A percentile compares a stretch with the other conserved stretches of the same genome.
These are phyloP conservation scores for Platycercus adscitus DNA, from an alignment of 2,113 vertebrate species.

Conservation along the genomic window DNA sequence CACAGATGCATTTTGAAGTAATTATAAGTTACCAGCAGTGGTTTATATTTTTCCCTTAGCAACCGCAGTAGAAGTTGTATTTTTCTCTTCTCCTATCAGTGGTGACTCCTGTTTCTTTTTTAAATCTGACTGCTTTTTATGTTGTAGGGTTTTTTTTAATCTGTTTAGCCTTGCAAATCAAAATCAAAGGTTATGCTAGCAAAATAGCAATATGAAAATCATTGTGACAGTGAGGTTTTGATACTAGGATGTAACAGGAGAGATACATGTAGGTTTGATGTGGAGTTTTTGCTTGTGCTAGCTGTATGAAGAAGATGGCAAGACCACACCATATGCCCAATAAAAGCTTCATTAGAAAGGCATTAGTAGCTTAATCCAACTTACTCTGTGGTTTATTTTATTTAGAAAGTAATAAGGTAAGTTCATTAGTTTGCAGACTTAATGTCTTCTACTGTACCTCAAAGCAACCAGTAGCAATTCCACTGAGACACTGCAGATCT, in stretches of 20 bases:
- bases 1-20: not conserved
- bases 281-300: conserved; percentile 36
- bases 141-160: not conserved
- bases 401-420: conserved; percentile 74
- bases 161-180: not conserved
- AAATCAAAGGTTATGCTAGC: not conserved
- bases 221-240: not conserved
- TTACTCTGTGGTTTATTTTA: conserved; percentile 71
- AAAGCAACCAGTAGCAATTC: conserved; percentile 73
- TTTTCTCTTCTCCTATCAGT: not conserved
- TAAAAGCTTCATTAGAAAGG: conserved; percentile 78
- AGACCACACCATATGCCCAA: conserved; percentile 71
- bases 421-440: conserved; percentile 76
- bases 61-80: not conserved
- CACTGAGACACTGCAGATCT: conserved; percentile 69
- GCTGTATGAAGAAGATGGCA: conserved; percentile 45
- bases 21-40: not conserved
- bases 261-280: not conserved
- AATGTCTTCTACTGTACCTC: conserved; percentile 76
- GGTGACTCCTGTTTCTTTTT: not conserved
- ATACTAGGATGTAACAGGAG: not conserved
- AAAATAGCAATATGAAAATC: conserved; percentile 22
- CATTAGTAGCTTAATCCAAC: conserved; percentile 76
- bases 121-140: not conserved
- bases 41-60: not conserved